Percentiles rank a stretch among this genome's conserved stretches.
Evolutionary conservation across 2,797 vertebrate genomes (phyloP).

Genomic region (Antrozous pallidus): DNA sequence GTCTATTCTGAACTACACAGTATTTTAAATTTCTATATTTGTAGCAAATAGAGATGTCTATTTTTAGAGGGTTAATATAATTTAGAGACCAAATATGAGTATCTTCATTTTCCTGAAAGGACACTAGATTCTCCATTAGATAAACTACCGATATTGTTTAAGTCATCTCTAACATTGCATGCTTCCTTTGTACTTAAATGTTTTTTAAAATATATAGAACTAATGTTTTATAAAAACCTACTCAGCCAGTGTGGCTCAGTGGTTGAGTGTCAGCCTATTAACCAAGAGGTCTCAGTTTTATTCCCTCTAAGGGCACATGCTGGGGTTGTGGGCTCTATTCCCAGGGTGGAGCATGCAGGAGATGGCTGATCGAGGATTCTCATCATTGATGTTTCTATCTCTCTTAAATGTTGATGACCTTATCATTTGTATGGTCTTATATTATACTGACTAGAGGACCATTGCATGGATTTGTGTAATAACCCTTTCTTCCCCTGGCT

Average conservation of each 20-base stretch:
- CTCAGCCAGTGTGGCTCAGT: not conserved
- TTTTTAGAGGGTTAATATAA: slow-evolving; percentile 71
- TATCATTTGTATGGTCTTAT: not conserved
- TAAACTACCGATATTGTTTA: not conserved
- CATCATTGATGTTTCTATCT: not conserved
- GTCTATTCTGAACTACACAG: slow-evolving; percentile 77
- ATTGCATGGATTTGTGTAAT: no score
- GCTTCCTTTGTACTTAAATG: slow-evolving; percentile 61
- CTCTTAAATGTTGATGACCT: not conserved
- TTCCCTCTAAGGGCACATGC: not conserved
- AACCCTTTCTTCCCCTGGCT: no score
- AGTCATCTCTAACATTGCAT: slow-evolving; percentile 27
- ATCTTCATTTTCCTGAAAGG: slow-evolving; percentile 69
- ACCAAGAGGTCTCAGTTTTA: not conserved
- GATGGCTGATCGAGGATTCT: not conserved
- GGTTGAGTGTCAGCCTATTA: not conserved
- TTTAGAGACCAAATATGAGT: slow-evolving; percentile 57
- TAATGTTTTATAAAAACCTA: not conserved
- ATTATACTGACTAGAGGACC: not conserved
- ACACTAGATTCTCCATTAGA: slow-evolving; percentile 52
- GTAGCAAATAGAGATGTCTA: slow-evolving; percentile 74
- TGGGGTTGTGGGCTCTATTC: not conserved
- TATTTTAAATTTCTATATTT: slow-evolving; percentile 80
- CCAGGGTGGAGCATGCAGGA: not conserved
- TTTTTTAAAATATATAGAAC: slow-evolving; percentile 62